Conservation (phyloP, 2,113 vertebrate species). For the Fulica atra region DNA sequence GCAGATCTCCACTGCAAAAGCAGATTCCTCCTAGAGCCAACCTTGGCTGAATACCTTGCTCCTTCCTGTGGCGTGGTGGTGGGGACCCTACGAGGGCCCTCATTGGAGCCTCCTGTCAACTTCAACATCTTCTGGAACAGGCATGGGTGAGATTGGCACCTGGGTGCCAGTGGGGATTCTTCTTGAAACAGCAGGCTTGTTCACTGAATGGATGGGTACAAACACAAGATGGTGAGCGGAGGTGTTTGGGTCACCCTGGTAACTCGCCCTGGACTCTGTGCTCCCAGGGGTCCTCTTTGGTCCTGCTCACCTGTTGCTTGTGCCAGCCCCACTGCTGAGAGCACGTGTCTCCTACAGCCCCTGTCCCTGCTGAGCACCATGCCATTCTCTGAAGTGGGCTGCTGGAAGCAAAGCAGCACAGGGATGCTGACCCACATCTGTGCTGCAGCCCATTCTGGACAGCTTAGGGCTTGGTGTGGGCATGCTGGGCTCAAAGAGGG, state of each 20-base stretch:
- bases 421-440: neutral
- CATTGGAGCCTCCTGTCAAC: neutral
- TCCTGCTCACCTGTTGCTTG: neutral
- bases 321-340: rapidly evolving
- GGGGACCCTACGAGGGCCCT: neutral
- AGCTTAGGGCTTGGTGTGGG: rapidly evolving
- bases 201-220: neutral
- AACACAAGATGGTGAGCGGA: neutral
- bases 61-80: neutral
- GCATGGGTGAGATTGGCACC: neutral
- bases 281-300: neutral
- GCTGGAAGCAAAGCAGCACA: neutral
- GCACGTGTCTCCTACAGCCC: rapidly evolving
- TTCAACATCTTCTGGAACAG: neutral
- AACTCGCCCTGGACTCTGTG: neutral
- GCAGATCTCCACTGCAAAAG: neutral
- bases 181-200: neutral
- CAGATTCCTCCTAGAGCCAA: neutral
- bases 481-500: neutral
- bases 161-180: neutral
- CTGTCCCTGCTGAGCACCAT: neutral
- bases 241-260: neutral
- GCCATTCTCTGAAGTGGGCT: neutral
- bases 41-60: neutral
- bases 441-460: neutral